Conservation (phyloP, 2,797 vertebrate genomes). For the Ceryle rudis region DNA sequence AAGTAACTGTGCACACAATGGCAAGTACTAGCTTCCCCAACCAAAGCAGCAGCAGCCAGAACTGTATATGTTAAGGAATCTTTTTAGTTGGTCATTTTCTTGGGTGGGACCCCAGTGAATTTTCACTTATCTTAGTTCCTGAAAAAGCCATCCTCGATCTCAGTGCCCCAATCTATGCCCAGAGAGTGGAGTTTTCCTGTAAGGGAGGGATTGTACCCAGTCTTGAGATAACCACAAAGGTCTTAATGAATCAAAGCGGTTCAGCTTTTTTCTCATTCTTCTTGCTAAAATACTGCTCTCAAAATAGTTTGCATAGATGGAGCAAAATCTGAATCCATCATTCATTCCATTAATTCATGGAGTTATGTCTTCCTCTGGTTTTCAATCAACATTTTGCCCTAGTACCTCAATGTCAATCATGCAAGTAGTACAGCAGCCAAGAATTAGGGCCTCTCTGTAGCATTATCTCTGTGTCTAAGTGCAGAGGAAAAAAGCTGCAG, state of each 20-base stretch:
- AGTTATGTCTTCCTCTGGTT: neutral
- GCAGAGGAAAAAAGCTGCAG: neutral
- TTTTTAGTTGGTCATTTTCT: neutral
- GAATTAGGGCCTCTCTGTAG: neutral
- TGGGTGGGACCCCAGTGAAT: neutral
- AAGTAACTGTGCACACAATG: rapidly evolving
- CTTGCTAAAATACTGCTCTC: neutral
- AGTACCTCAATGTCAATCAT: neutral
- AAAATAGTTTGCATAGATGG: neutral
- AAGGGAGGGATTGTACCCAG: neutral
- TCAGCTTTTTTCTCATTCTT: neutral
- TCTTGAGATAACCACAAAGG: neutral
- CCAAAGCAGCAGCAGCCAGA: neutral
- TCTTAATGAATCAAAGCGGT: neutral
- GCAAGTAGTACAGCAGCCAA: neutral
- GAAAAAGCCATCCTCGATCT: neutral
- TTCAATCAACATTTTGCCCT: neutral
- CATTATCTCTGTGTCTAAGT: neutral
- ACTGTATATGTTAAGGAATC: rapidly evolving
- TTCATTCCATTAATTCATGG: neutral
- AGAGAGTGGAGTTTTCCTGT: neutral
- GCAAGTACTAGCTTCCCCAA: neutral
- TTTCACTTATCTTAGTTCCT: neutral
- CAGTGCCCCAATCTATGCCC: rapidly evolving
- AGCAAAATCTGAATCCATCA: neutral